phyloP scores from a whole-genome alignment of 2,797 vertebrate species.

The Protosalanx chinensis region DNA sequence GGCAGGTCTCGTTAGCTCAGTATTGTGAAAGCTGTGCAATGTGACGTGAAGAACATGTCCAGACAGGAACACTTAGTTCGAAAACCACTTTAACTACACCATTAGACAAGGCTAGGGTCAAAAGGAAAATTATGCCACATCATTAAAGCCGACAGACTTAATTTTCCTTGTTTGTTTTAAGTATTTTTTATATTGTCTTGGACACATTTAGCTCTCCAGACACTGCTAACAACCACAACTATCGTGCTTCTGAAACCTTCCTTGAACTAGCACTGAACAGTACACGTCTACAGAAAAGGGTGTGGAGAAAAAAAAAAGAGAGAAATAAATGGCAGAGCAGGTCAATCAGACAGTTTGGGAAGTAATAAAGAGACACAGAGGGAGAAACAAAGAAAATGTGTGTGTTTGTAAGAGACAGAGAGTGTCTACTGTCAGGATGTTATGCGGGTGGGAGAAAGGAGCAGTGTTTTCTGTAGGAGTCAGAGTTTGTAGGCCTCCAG shows the following conservation, averaged over 20 bases:
- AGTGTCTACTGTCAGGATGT: background rate
- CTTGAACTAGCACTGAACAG: background rate
- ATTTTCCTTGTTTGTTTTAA: background rate
- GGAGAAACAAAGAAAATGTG: background rate
- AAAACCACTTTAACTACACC: background rate
- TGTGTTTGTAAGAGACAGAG: background rate
- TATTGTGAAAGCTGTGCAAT: background rate
- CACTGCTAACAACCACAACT: background rate
- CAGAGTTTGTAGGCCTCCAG: conserved; percentile 4
- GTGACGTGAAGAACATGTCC: background rate
- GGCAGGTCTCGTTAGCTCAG: too few species aligned
- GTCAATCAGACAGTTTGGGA: background rate
- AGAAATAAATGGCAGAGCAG: background rate
- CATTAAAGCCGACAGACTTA: background rate
- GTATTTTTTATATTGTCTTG: background rate
- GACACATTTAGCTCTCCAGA: background rate
- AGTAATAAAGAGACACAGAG: background rate
- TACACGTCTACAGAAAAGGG: too few species aligned
- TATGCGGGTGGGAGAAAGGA: background rate
- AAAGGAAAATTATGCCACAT: background rate
- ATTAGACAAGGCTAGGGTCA: background rate
- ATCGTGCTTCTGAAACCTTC: background rate
- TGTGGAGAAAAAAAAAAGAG: background rate
- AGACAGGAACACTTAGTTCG: background rate
- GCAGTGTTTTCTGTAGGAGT: conserved; percentile 7